These are phyloP conservation scores for Rapana venosa DNA, from an alignment of 2,888 invertebrate species.

Conservation along the genomic window DNA sequence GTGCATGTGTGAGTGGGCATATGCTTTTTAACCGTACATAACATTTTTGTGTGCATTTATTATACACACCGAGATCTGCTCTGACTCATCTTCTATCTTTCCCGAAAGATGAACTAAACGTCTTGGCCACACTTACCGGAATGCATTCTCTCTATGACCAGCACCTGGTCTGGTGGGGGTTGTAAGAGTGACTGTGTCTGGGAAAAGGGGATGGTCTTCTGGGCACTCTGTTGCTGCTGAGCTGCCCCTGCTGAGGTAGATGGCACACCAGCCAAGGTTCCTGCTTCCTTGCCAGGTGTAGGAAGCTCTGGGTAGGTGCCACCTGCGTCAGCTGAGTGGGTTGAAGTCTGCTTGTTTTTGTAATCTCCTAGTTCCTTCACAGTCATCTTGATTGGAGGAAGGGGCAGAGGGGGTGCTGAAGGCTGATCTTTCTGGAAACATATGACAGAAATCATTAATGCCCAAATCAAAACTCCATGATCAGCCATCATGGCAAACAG, in stretches of 20 bases:
- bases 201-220: constrained; percentile 59
- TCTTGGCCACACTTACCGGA: constrained; percentile 79
- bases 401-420: constrained; percentile 33
- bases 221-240: constrained; percentile 41
- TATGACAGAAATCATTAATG: too few relatives aligned
- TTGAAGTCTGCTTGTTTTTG: not conserved
- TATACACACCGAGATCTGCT: too few relatives aligned
- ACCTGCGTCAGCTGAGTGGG: not conserved
- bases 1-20: not conserved
- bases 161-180: constrained; percentile 86
- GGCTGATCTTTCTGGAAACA: constrained; percentile 18
- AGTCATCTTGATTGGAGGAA: constrained; percentile 32
- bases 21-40: too few relatives aligned
- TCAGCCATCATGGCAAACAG: too few relatives aligned
- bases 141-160: constrained; percentile 95
- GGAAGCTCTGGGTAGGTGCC: not conserved
- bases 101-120: too few relatives aligned
- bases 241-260: constrained; percentile 16
- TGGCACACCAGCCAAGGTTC: not conserved
- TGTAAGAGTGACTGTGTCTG: constrained; percentile 85
- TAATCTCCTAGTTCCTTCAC: not conserved
- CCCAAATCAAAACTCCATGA: too few relatives aligned
- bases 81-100: too few relatives aligned
- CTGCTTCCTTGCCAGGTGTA: not conserved
- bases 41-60: too few relatives aligned